These are phyloP conservation scores for Halichoeres trimaculatus DNA, from an alignment of 2,113 vertebrate species.

Conservation along the genomic window DNA sequence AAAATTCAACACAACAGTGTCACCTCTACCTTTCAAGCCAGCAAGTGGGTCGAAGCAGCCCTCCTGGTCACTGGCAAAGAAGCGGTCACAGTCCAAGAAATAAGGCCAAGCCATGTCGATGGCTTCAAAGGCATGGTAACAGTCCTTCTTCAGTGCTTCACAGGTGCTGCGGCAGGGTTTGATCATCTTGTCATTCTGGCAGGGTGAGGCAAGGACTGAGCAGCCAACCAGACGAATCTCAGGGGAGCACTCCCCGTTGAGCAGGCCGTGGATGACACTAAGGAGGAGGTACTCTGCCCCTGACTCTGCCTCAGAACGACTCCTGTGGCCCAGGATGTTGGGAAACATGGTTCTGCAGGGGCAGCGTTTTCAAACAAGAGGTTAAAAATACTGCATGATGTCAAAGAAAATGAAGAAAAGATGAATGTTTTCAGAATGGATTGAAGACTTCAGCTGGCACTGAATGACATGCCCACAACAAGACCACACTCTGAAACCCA, in stretches of 20 bases:
- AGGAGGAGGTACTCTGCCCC: constrained; percentile 93
- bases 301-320: constrained; percentile 85
- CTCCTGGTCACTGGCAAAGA: constrained; percentile 88
- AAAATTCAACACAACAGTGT: background rate
- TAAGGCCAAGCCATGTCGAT: constrained; percentile 99
- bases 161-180: constrained; percentile 92
- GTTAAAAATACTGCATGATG: too few species aligned
- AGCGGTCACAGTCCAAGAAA: constrained; percentile 93
- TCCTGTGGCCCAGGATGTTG: constrained; percentile 89
- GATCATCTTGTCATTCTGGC: constrained; percentile 77
- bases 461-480: background rate
- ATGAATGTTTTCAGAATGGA: background rate
- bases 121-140: constrained; percentile 89
- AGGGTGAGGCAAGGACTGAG: constrained; percentile 90
- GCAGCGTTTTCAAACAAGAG: background rate
- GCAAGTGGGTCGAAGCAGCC: constrained; percentile 92
- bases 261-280: constrained; percentile 90
- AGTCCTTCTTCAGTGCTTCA: constrained; percentile 86
- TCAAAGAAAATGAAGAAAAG: background rate
- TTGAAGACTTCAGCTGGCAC: background rate
- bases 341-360: constrained; percentile 84
- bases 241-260: constrained; percentile 93
- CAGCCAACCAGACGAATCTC: constrained; percentile 94
- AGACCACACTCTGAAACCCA: constrained; percentile 47
- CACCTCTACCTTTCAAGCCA: constrained; percentile 85